phyloP scores from a whole-genome alignment of 2,888 invertebrate genomes.

The Eupelmus urozonus region DNA sequence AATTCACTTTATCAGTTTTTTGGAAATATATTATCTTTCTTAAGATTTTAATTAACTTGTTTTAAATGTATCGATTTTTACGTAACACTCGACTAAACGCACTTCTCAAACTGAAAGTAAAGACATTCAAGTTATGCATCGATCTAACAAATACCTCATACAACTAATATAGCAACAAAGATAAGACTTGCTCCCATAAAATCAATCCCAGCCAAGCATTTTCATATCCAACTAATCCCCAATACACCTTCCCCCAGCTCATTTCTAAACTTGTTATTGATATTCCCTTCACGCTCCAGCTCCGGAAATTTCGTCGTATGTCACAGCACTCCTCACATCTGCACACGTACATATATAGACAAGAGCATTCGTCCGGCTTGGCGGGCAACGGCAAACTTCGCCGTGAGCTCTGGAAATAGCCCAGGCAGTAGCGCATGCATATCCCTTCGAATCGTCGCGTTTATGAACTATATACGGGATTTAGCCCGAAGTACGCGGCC shows the following conservation, averaged over 20 bases:
- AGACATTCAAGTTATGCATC: no score
- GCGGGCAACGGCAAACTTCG: slow-evolving; percentile 15
- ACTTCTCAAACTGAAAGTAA: no score
- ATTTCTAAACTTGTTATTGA: slow-evolving; percentile 23
- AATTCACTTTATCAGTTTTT: no score
- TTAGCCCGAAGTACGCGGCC: background rate
- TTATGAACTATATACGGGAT: slow-evolving; percentile 12
- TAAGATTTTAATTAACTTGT: no score
- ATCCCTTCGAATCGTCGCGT: slow-evolving; percentile 9
- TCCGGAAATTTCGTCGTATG: slow-evolving; percentile 39
- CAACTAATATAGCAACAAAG: no score
- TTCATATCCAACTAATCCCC: no score
- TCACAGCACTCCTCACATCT: background rate
- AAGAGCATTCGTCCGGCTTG: background rate
- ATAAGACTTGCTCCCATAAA: no score
- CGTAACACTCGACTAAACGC: no score
- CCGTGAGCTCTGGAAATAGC: background rate
- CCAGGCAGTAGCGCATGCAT: background rate
- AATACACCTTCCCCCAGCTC: background rate
- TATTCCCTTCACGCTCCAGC: slow-evolving; percentile 30
- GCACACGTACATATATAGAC: background rate
- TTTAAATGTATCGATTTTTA: no score
- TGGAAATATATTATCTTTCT: no score
- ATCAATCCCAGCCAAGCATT: no score
- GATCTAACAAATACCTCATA: no score